Percentiles rank a stretch among this genome's conserved stretches.
Conservation (phyloP, 1,140 invertebrate species). For the Plodia interpunctella region DNA sequence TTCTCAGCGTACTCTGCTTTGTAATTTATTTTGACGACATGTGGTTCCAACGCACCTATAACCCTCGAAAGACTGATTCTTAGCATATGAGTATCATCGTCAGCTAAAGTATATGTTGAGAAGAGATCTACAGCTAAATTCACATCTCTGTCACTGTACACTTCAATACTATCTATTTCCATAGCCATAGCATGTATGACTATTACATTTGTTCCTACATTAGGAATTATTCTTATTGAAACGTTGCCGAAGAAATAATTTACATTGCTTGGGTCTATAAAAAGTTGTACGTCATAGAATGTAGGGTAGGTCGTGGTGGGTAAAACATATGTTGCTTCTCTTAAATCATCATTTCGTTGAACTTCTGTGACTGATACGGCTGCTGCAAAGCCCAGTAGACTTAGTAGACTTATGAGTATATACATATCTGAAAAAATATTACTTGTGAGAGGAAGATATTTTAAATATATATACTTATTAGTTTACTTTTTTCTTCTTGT, state of each 20-base stretch:
- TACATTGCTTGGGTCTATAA: slow-evolving; percentile 77
- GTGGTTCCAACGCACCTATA: slow-evolving; percentile 24
- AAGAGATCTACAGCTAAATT: slow-evolving; percentile 28
- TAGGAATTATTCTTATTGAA: slow-evolving; percentile 73
- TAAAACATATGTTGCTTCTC: slow-evolving; percentile 72
- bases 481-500: too few relatives aligned
- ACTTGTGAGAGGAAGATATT: not conserved
- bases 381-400: slow-evolving; percentile 36
- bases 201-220: slow-evolving; percentile 61
- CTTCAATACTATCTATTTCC: slow-evolving; percentile 31
- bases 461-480: too few relatives aligned
- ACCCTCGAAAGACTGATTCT: slow-evolving; percentile 34
- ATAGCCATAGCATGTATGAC: slow-evolving; percentile 74
- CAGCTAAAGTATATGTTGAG: slow-evolving; percentile 22
- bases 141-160: slow-evolving; percentile 24
- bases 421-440: slow-evolving; percentile 51
- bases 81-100: slow-evolving; percentile 60
- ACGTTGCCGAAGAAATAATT: slow-evolving; percentile 79
- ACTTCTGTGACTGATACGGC: slow-evolving; percentile 25
- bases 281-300: slow-evolving; percentile 81
- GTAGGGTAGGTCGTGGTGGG: slow-evolving; percentile 78
- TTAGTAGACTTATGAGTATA: slow-evolving; percentile 41
- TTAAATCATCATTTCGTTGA: slow-evolving; percentile 14
- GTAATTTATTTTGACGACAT: slow-evolving; percentile 50
- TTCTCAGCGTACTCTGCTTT: slow-evolving; percentile 45